These are phyloP conservation scores for Dendrophyllia cribrosa DNA, from an alignment of 64 coral and sea anemone species.

Conservation along the genomic window DNA sequence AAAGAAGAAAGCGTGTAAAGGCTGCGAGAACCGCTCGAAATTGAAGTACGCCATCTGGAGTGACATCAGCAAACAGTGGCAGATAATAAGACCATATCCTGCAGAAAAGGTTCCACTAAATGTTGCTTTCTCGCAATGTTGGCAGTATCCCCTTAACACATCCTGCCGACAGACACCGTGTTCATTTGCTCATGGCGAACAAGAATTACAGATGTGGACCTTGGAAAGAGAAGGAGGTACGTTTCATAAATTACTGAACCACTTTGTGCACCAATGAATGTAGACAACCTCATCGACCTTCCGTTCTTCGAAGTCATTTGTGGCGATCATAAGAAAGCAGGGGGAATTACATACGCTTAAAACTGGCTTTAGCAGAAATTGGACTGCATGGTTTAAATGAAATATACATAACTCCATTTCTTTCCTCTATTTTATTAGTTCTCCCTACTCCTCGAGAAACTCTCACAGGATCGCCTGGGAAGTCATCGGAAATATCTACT, in stretches of 20 bases:
- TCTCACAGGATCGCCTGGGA: conserved; percentile 19
- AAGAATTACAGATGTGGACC: conserved; percentile 60
- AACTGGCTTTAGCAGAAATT: too few relatives aligned
- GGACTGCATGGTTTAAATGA: too few relatives aligned
- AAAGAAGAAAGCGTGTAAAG: conserved; percentile 14
- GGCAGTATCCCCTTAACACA: not conserved
- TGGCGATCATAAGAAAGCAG: too few relatives aligned
- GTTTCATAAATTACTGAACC: not conserved
- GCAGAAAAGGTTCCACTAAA: not conserved
- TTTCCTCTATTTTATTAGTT: not conserved
- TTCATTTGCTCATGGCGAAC: conserved; percentile 73
- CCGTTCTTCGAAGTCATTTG: too few relatives aligned
- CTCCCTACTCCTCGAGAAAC: conserved; percentile 8
- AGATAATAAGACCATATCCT: conserved; percentile 22
- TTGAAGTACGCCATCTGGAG: conserved; percentile 22
- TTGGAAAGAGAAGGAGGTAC: conserved; percentile 54
- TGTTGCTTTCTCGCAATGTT: not conserved
- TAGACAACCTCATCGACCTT: too few relatives aligned
- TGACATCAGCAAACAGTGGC: not conserved
- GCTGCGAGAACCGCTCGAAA: conserved; percentile 35
- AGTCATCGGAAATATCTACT: not conserved
- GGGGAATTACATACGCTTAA: too few relatives aligned
- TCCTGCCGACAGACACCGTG: conserved; percentile 48
- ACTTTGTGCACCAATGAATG: too few relatives aligned
- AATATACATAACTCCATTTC: too few relatives aligned